Percentiles rank a stretch among this genome's conserved stretches.
Conservation (phyloP, 2,888 invertebrate genomes). For the Notodonta dromedarius region DNA sequence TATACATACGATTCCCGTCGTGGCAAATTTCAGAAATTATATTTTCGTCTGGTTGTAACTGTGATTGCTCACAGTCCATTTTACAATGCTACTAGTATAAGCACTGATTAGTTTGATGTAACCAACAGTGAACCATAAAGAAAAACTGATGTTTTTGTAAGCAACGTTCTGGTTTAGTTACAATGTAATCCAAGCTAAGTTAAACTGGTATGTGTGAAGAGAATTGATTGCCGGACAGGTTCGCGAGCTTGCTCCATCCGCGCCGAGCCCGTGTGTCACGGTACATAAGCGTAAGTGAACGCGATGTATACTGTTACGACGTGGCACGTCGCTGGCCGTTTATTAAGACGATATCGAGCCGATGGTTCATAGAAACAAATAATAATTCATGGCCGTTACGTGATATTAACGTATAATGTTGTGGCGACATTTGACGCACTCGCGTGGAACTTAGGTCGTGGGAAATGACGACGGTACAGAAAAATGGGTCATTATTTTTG, state of each 20-base stretch:
- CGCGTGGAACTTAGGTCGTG: conserved; percentile 3
- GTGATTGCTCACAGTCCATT: too few relatives aligned
- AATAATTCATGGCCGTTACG: conserved; percentile 37
- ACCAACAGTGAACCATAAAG: too few relatives aligned
- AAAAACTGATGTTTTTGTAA: too few relatives aligned
- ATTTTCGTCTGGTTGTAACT: too few relatives aligned
- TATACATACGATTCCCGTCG: too few relatives aligned
- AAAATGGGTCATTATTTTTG: conserved; percentile 1
- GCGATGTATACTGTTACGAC: conserved; percentile 36
- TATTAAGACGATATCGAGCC: conserved; percentile 39
- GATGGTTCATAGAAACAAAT: conserved; percentile 40
- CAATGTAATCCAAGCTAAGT: too few relatives aligned
- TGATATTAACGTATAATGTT: conserved; percentile 10
- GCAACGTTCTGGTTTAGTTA: too few relatives aligned
- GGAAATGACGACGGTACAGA: not conserved
- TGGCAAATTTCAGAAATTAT: too few relatives aligned
- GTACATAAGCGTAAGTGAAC: conserved; percentile 1
- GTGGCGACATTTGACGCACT: not conserved
- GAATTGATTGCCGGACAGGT: not conserved
- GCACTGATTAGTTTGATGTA: too few relatives aligned
- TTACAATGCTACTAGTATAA: too few relatives aligned
- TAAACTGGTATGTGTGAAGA: not conserved
- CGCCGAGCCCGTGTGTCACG: conserved; percentile 10
- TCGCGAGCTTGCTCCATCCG: not conserved
- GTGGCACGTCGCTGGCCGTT: conserved; percentile 18